Evolutionary conservation across 1,140 invertebrate genomes (phyloP).

Genomic region (Polypedilum pembai): DNA sequence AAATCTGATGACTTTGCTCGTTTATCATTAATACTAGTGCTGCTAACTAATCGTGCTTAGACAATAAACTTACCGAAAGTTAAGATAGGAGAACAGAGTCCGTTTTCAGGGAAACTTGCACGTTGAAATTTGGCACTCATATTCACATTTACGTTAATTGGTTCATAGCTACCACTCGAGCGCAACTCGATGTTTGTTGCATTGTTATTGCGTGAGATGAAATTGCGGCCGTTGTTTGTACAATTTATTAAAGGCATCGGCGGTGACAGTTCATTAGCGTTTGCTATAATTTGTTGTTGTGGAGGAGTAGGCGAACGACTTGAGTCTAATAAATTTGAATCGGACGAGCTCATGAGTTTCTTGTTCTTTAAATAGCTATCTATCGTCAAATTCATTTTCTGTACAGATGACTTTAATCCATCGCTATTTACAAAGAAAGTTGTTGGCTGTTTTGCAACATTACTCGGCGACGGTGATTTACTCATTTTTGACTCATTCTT

Average conservation of each 20-base stretch:
- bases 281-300: constrained; percentile 7
- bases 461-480: neutral
- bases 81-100: neutral
- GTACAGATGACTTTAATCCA: constrained; percentile 42
- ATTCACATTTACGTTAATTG: neutral
- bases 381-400: constrained; percentile 43
- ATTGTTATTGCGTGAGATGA: neutral
- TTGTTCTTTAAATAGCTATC: constrained; percentile 44
- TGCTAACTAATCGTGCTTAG: no score
- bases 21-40: no score
- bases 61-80: neutral
- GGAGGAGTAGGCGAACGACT: constrained; percentile 15
- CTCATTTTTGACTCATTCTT: neutral
- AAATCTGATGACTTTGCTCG: no score
- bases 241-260: neutral
- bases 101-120: neutral
- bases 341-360: neutral
- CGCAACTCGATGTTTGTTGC: neutral
- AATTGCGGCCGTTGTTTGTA: neutral
- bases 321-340: neutral
- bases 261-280: neutral
- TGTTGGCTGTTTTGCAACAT: constrained; percentile 1
- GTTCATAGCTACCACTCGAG: constrained; percentile 1
- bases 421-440: constrained; percentile 27
- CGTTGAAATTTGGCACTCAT: constrained; percentile 2